Evolutionary conservation across 1,140 invertebrate species (phyloP).

Genomic region (Penaeus indicus): DNA sequence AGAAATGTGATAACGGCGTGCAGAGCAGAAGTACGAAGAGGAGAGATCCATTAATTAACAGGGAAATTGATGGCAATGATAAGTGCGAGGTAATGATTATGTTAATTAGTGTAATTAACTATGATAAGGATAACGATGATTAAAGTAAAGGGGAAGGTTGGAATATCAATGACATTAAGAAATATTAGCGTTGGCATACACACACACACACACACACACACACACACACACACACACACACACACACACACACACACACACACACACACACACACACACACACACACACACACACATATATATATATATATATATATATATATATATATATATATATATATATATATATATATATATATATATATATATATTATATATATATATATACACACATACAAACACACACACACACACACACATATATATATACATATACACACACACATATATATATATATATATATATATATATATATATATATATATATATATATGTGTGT

Average conservation of each 20-base stretch:
- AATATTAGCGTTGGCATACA: background rate
- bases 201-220: background rate
- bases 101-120: no score
- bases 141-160: no score
- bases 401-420: no score
- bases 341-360: no score
- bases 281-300: background rate
- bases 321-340: conserved; percentile 8
- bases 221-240: background rate
- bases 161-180: background rate
- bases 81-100: no score
- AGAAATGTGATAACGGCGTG: no score
- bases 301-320: conserved; percentile 16
- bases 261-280: background rate
- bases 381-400: no score
- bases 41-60: no score
- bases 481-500: conserved; percentile 12
- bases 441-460: conserved; percentile 34
- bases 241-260: background rate
- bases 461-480: conserved; percentile 44
- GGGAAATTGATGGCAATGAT: no score
- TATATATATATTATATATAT: no score
- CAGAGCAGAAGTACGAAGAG: no score
- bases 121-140: no score
- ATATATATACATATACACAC: conserved; percentile 13